Evolutionary conservation across 92 coral and sea anemone genomes (phyloP).

Genomic region (Palythoa heliodiscus): DNA sequence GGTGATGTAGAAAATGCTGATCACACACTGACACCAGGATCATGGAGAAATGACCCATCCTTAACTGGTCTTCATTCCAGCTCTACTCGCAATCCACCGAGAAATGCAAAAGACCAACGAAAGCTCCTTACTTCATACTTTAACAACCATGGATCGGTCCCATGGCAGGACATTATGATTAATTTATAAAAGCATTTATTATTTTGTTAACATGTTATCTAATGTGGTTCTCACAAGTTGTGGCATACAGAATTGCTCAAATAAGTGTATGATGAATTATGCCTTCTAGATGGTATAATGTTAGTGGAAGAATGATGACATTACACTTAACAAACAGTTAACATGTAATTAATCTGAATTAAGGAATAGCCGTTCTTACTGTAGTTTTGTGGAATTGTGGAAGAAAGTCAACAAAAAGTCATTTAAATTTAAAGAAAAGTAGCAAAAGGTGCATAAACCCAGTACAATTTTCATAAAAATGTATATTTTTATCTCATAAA

Average conservation of each 20-base stretch:
- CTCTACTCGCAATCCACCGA: conserved; percentile 27
- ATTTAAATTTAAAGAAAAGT: not conserved
- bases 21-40: conserved; percentile 37
- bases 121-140: conserved; percentile 32
- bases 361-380: not conserved
- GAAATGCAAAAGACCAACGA: conserved; percentile 46
- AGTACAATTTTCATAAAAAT: not conserved
- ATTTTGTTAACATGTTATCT: conserved; percentile 1
- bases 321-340: not conserved
- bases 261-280: not conserved
- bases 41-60: conserved; percentile 39
- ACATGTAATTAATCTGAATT: not conserved
- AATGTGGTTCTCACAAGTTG: not conserved
- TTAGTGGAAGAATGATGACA: conserved; percentile 1
- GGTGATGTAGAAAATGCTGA: conserved; percentile 39
- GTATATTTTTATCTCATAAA: not conserved
- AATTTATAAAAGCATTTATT: not conserved
- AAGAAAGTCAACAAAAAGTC: not conserved
- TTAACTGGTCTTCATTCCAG: conserved; percentile 29
- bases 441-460: conserved; percentile 4
- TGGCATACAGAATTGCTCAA: conserved; percentile 1
- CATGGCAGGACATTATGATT: conserved; percentile 40
- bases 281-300: conserved; percentile 1
- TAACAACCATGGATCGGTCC: conserved; percentile 29
- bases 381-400: not conserved